Evolutionary conservation across 2,797 vertebrate species (phyloP), one percentile per base, ranked within the genome.

Genomic region (Ptychadena robeensis): DNA sequence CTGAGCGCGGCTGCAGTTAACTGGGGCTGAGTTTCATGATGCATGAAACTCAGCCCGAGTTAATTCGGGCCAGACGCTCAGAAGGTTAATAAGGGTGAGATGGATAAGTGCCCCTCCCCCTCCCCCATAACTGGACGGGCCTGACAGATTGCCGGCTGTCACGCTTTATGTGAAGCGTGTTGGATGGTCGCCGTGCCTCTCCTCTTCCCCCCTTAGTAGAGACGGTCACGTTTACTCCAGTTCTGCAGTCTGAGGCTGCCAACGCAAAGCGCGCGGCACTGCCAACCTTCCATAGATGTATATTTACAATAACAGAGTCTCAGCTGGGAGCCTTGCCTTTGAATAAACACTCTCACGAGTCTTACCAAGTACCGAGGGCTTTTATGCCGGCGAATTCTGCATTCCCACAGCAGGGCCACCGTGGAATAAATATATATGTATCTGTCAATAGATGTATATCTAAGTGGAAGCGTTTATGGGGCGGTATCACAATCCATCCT

Each of bases 371-470:
- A 7, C 34, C 32, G 59, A 59, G 35, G 22, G 32, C 75, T 28
- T 67, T 67, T 18, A 68, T 28, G 38, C 22, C 38, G 15, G 25
- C 2, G 10, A 6, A 35, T 35, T 67, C 48, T 73, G 63, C 71
- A 32, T 83, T 68, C 61, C 69, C 40, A 2, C 5, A 79, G 67
- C 74, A 28, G 8, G 25, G 53, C 10, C 48, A 71, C 35, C 0
- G 18, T 34, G 81, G 34, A 63, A 76, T 82, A 70, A 30, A 59
- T 61, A 79, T 83, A 79, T 79, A 79, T 78, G 61, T 73, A 66
- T 73, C 61, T 84, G 64, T 74, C 82, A 68, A 74, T 79, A 74
- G 65, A 80, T 76, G 81, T 81, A 37, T 76, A 85, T 85, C 78
- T 57, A 81, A 76, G 57, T 65, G 53, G 53, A 59, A 76, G 78